These are phyloP conservation scores for Physeter macrocephalus DNA, from an alignment of 2,113 vertebrate species.

Conservation along the genomic window DNA sequence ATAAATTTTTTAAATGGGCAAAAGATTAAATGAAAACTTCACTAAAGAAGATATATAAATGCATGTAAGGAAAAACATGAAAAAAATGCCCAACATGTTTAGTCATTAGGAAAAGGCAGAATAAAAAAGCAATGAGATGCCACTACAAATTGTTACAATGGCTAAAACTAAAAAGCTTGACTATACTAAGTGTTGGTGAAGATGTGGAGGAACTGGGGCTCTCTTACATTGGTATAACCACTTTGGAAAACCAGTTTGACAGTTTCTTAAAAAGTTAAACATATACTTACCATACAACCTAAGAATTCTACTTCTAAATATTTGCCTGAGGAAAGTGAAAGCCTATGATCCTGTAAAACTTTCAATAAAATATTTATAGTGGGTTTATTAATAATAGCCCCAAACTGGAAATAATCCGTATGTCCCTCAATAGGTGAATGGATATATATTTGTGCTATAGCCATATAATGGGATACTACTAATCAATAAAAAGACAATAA, in stretches of 20 bases:
- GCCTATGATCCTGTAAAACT: neutral
- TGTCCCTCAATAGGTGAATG: neutral
- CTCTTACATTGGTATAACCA: neutral
- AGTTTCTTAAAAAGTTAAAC: neutral
- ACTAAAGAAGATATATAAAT: neutral
- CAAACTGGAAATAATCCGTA: neutral
- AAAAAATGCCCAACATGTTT: neutral
- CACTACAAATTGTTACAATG: neutral
- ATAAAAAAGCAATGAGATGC: neutral
- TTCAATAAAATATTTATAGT: neutral
- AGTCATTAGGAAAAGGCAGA: neutral
- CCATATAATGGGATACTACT: neutral
- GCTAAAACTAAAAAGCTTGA: neutral
- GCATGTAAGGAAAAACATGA: neutral
- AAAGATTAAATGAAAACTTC: neutral
- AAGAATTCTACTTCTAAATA: neutral
- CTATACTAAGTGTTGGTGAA: neutral
- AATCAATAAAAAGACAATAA: neutral
- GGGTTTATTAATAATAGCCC: neutral
- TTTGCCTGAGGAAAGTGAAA: neutral
- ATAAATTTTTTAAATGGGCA: neutral
- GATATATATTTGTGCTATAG: neutral
- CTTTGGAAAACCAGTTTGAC: too few relatives aligned
- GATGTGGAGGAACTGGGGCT: neutral
- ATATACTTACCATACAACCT: neutral